Base-by-base conservation (phyloP, 2,888 invertebrate species). In the Melieria picta region DNA sequence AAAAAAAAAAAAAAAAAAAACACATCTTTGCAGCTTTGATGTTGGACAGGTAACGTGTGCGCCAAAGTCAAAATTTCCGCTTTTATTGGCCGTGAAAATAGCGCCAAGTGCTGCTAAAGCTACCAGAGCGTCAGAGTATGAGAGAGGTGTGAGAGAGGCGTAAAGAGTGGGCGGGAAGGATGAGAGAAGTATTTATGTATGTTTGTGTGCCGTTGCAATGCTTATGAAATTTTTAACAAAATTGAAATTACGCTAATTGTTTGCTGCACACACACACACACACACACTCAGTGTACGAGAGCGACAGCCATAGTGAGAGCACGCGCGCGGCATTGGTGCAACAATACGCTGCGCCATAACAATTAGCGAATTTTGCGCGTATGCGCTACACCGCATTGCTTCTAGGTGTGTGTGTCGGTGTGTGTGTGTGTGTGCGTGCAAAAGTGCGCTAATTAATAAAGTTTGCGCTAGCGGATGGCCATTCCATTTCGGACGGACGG, bases 211-310 rank as follows among this genome's bases (percentile, higher is more conserved):
- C 58, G 50, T 47, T 60, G 45, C 65, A 50, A 60, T 48, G 80
- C 81, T 84, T 81, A 83, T 83, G 79, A 83, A 83, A 83, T 81
- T 83, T 83, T 84, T 79, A 83, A 81, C 82, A 80, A 82, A 84
- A 83, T 84, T 84, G 80, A 84, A 83, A 83, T 83, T 84, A 83
- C 81, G 81, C 83, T 83, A 83, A 83, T 83, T 83, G 84, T 84
- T 84, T 69, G 80, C 69, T 16, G 16, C 72, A 72, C 65, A 70
- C 61, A 48, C 70, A 60, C 66, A 65, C 52, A 42, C 43, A 57
- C 58, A 42, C n/a, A 4, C 16, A 60, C 13, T 48, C 1, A 64
- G 42, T 64, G 56, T 43, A 16, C 58, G 4, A 48, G 9, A 4
- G 57, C 30, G 42, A 42, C 43, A 57, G 43, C 64, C 52, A 58